Conservation (phyloP, 1,140 invertebrate species). For the Cheumatopsyche charites region DNA sequence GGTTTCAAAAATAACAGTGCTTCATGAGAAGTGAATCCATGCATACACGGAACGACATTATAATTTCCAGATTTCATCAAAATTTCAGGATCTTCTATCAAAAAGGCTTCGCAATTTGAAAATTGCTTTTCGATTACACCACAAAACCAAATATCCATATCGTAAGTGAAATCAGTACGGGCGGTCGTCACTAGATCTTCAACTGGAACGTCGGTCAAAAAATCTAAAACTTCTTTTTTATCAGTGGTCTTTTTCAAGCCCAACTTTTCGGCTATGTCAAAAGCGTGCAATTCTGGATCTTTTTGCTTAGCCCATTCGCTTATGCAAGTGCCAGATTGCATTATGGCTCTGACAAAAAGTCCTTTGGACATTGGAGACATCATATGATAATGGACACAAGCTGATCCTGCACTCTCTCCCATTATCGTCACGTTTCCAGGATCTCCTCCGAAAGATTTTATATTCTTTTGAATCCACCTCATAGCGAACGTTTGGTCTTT, state of each 20-base stretch:
- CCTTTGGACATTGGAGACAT: conserved; percentile 55
- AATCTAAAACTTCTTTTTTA: conserved; percentile 26
- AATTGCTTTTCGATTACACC: conserved; percentile 37
- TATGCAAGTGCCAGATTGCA: conserved; percentile 63
- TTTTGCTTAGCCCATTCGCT: conserved; percentile 53
- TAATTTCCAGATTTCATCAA: conserved; percentile 44
- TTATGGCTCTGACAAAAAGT: conserved; percentile 65
- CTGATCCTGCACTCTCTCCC: conserved; percentile 63
- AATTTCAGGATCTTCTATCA: conserved; percentile 38
- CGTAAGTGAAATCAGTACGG: conserved; percentile 2
- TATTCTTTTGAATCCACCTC: conserved; percentile 58
- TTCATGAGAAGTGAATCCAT: conserved; percentile 44
- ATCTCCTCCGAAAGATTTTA: conserved; percentile 69
- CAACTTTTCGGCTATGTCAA: conserved; percentile 31
- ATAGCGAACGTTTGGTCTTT: conserved; percentile 43
- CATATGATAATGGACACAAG: conserved; percentile 53
- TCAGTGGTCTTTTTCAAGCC: conserved; percentile 22
- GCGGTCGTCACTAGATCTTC: conserved; percentile 18
- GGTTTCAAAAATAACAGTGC: conserved; percentile 38
- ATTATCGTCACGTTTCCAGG: conserved; percentile 62
- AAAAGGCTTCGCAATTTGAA: conserved; percentile 37
- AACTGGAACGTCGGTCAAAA: conserved; percentile 33
- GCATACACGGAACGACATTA: conserved; percentile 45
- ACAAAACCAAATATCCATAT: background rate
- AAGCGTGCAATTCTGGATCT: conserved; percentile 28